phyloP scores from a whole-genome alignment of 2,113 vertebrate species.

The Tupaia chinensis region DNA sequence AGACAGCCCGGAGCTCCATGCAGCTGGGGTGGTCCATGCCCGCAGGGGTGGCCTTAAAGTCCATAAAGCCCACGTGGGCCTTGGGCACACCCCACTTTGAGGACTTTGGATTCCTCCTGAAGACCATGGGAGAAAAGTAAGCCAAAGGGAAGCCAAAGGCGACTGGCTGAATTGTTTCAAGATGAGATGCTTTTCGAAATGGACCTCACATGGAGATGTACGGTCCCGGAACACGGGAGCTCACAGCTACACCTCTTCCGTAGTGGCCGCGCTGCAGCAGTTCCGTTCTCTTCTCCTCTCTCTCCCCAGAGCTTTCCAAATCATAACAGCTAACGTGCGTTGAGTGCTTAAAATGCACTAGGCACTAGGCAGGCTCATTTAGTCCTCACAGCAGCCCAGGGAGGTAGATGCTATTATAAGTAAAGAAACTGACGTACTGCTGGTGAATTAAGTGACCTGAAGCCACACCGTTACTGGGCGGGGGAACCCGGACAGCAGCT shows the following conservation, averaged over 20 bases:
- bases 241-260: rapidly evolving
- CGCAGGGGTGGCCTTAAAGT: no score
- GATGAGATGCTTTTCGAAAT: neutral
- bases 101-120: neutral
- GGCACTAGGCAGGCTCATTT: neutral
- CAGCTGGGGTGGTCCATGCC: neutral
- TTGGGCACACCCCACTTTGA: neutral
- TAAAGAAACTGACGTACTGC: neutral
- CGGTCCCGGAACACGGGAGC: rapidly evolving
- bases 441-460: neutral
- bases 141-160: neutral
- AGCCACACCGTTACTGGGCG: neutral
- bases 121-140: neutral
- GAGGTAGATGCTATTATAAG: neutral
- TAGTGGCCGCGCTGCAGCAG: rapidly evolving
- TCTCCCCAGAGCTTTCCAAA: neutral
- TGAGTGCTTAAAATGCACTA: neutral
- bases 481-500: neutral
- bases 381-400: neutral
- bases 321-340: neutral
- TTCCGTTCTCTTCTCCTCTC: neutral
- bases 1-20: neutral
- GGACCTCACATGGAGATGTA: neutral
- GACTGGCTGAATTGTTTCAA: neutral
- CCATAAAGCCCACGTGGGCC: neutral